These are phyloP conservation scores for Phataginus tricuspis DNA, from an alignment of 2,797 vertebrate species.

Conservation along the genomic window DNA sequence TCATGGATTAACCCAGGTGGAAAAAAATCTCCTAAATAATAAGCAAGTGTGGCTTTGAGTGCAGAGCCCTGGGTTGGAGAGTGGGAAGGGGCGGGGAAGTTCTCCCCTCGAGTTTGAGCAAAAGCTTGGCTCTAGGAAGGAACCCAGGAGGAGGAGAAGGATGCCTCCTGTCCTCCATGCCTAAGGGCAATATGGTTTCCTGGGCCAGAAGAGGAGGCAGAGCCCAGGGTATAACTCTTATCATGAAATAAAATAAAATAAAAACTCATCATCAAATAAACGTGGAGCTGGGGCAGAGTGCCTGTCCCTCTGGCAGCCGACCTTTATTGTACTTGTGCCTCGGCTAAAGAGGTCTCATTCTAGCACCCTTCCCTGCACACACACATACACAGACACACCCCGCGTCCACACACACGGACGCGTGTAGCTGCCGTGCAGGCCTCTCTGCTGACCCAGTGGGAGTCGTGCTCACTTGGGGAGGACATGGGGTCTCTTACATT, in stretches of 20 bases:
- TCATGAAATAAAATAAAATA: neutral
- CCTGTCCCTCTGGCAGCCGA: neutral
- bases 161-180: neutral
- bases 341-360: neutral
- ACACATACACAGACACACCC: rapidly evolving
- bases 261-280: too few relatives aligned
- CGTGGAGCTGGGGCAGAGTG: neutral
- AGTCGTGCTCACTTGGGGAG: neutral
- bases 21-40: neutral
- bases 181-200: neutral
- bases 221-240: neutral
- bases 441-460: too few relatives aligned
- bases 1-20: neutral
- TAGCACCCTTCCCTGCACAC: neutral
- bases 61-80: neutral
- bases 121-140: neutral
- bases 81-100: neutral
- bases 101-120: neutral
- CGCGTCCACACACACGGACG: rapidly evolving
- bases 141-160: neutral
- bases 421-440: rapidly evolving
- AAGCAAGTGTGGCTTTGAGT: neutral
- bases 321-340: neutral
- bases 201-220: neutral
- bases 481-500: neutral